phyloP scores from a whole-genome alignment of 2,888 invertebrate genomes.

The Myathropa florea region DNA sequence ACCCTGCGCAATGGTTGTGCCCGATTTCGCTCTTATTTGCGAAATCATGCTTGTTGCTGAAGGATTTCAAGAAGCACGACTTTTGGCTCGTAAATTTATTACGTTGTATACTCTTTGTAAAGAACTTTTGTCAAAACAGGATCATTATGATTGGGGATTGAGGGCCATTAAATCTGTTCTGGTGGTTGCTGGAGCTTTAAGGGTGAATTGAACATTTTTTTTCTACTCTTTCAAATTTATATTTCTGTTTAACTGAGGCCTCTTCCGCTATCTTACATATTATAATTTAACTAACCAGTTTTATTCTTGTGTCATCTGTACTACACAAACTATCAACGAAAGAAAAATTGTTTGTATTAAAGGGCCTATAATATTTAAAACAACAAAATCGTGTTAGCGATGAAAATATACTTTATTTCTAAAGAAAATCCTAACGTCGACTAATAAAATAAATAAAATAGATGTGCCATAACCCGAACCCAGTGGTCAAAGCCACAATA shows the following conservation, averaged over 20 bases:
- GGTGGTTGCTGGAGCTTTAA: conserved; percentile 95
- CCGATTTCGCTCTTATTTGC: conserved; percentile 96
- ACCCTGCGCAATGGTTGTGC: conserved; percentile 98
- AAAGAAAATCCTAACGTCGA: no score
- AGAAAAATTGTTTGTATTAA: no score
- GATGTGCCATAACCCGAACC: no score
- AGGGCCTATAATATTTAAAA: no score
- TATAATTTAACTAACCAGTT: no score
- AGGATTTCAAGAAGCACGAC: conserved; percentile 95
- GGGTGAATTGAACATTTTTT: conserved; percentile 81
- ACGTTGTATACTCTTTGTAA: conserved; percentile 94
- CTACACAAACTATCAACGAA: no score
- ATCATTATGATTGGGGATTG: conserved; percentile 98
- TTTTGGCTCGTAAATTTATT: conserved; percentile 95
- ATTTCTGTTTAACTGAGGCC: not conserved
- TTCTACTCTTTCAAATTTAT: not conserved
- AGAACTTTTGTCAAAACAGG: conserved; percentile 95
- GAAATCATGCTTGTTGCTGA: conserved; percentile 98
- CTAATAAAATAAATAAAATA: no score
- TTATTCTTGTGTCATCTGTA: no score
- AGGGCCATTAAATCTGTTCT: conserved; percentile 97
- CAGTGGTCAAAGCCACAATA: no score
- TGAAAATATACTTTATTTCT: no score
- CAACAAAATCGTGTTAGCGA: no score
- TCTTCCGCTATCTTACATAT: no score